Conservation (phyloP, 2,888 invertebrate genomes). For the Geophilus truncorum region DNA sequence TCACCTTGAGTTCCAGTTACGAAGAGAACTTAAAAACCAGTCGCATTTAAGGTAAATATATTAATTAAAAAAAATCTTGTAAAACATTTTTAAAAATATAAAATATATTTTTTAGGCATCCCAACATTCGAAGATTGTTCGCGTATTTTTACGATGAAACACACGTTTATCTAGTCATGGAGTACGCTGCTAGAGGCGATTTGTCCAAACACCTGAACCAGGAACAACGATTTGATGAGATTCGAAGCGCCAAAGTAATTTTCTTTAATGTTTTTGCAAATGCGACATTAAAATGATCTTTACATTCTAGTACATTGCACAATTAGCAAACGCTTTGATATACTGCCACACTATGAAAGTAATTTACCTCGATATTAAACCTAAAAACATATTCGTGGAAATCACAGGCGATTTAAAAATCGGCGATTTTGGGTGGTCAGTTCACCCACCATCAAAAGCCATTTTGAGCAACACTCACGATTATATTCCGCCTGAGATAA, state of each 20-base stretch:
- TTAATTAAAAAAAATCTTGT: too few relatives aligned
- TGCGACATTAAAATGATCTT: background rate
- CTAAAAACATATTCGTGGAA: slow-evolving; percentile 87
- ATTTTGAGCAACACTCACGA: slow-evolving; percentile 93
- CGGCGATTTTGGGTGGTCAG: slow-evolving; percentile 98
- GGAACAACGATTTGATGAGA: slow-evolving; percentile 68
- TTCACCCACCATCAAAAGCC: slow-evolving; percentile 87
- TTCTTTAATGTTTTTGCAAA: background rate
- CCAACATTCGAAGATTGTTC: slow-evolving; percentile 85
- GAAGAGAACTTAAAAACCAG: slow-evolving; percentile 96
- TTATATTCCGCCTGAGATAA: slow-evolving; percentile 96
- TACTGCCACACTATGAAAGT: slow-evolving; percentile 88
- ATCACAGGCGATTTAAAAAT: slow-evolving; percentile 82
- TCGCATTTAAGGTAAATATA: slow-evolving; percentile 76
- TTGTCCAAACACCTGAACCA: slow-evolving; percentile 58
- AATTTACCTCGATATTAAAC: slow-evolving; percentile 93
- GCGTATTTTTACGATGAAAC: slow-evolving; percentile 93
- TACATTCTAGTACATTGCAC: slow-evolving; percentile 73
- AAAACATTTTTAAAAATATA: too few relatives aligned
- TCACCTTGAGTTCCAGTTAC: slow-evolving; percentile 86
- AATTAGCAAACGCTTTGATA: slow-evolving; percentile 76
- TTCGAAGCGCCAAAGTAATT: slow-evolving; percentile 52
- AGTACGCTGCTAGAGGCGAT: slow-evolving; percentile 84
- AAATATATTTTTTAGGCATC: slow-evolving; percentile 72
- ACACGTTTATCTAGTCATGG: slow-evolving; percentile 88